Percentiles rank a stretch among this genome's conserved stretches.
Evolutionary conservation across 2,888 invertebrate genomes (phyloP).

Genomic region (Euclidia mi): DNA sequence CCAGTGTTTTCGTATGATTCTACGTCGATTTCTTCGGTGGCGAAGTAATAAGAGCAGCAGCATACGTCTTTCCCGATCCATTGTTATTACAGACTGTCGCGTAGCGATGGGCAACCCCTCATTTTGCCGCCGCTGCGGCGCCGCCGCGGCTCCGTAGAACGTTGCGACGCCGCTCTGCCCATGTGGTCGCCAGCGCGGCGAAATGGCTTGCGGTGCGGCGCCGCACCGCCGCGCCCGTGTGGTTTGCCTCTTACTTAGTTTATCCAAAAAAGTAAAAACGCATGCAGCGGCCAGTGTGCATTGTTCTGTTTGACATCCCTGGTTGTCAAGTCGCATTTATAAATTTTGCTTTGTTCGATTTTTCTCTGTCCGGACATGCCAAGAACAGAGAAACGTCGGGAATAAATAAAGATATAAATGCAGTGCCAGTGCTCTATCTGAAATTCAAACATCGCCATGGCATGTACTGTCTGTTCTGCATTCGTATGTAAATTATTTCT

Average conservation of each 20-base stretch:
- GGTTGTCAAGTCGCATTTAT: constrained; percentile 28
- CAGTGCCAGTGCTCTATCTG: constrained; percentile 28
- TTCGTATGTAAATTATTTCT: constrained; percentile 43
- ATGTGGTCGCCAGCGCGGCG: constrained; percentile 20
- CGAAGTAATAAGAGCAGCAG: constrained; percentile 33
- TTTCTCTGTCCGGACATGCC: constrained; percentile 38
- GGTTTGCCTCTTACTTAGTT: no score
- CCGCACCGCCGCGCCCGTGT: constrained; percentile 20
- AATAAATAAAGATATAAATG: constrained; percentile 39
- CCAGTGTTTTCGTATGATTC: constrained; percentile 32
- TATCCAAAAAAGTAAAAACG: background rate
- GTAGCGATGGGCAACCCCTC: no score
- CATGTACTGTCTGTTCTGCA: constrained; percentile 35
- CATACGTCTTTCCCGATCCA: constrained; percentile 38
- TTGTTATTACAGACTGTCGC: constrained; percentile 23
- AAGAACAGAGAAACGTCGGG: constrained; percentile 41
- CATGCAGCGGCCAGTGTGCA: background rate
- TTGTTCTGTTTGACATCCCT: constrained; percentile 17
- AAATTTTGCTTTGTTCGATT: constrained; percentile 45
- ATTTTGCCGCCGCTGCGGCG: constrained; percentile 6
- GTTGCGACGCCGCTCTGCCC: constrained; percentile 23
- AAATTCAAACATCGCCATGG: constrained; percentile 34
- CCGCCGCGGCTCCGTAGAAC: constrained; percentile 19
- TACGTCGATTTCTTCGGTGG: constrained; percentile 35
- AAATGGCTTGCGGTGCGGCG: constrained; percentile 30